Percentiles rank a stretch among this genome's conserved stretches.
phyloP scores from a whole-genome alignment of 2,113 vertebrate species.

The Okapia johnstoni region DNA sequence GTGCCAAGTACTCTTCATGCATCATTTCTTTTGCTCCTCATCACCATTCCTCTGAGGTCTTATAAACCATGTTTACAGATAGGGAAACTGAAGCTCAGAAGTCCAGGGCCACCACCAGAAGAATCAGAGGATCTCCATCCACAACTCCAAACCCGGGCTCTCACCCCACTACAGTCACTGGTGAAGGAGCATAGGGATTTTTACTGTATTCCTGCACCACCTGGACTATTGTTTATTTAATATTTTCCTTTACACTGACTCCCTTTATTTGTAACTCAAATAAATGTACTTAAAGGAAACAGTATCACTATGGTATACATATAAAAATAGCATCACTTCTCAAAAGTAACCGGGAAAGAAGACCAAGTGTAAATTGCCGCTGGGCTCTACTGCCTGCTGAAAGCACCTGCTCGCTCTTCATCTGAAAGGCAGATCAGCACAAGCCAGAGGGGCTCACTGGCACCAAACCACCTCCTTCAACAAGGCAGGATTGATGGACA shows the following conservation, averaged over 20 bases:
- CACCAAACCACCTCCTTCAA: not conserved
- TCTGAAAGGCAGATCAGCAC: not conserved
- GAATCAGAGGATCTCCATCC: not conserved
- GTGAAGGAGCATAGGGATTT: not conserved
- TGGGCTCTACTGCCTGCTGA: not conserved
- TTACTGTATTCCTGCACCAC: not conserved
- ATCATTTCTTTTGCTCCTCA: not conserved
- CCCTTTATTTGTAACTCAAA: not conserved
- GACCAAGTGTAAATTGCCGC: not conserved
- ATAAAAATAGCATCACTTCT: not conserved
- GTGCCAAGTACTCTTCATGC: not conserved
- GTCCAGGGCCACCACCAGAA: not conserved
- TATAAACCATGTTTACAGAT: not conserved
- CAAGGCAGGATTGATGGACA: not conserved
- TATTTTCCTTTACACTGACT: conserved; percentile 15
- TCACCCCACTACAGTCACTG: not conserved
- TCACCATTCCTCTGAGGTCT: not conserved
- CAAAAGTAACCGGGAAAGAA: not conserved
- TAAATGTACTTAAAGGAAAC: not conserved
- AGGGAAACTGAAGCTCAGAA: not conserved
- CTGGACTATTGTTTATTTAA: not conserved
- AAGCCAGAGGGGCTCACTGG: not conserved
- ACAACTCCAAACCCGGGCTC: no score
- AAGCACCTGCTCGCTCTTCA: not conserved
- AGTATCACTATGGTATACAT: not conserved